A percentile compares a stretch with the other conserved stretches of the same genome.
phyloP scores from a whole-genome alignment of 2,797 vertebrate genomes.

The Catamblyrhynchus diadema region DNA sequence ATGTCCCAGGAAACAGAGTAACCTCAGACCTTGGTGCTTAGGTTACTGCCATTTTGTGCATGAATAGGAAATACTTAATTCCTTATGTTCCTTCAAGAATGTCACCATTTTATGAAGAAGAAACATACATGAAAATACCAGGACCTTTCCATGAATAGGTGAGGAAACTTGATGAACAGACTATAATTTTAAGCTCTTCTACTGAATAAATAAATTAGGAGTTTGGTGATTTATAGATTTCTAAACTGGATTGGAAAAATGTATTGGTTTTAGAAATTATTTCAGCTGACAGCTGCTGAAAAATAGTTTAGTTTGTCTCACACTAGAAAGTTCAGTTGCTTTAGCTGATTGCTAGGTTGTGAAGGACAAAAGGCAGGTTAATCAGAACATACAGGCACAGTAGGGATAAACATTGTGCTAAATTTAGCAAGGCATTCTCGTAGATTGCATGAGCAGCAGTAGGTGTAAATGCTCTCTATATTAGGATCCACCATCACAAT shows the following conservation, averaged over 20 bases:
- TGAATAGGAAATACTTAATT: not conserved
- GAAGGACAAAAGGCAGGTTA: conserved; percentile 17
- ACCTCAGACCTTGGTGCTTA: not conserved
- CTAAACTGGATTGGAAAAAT: not conserved
- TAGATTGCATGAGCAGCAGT: not conserved
- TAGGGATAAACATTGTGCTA: conserved; percentile 21
- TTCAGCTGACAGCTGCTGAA: not conserved
- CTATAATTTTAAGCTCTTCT: not conserved
- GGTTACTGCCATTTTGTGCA: not conserved
- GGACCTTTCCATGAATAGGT: not conserved
- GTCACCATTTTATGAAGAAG: not conserved
- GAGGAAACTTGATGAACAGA: not conserved
- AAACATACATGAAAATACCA: not conserved
- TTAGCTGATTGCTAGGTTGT: not conserved
- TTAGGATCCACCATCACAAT: not conserved
- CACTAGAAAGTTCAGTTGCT: not conserved
- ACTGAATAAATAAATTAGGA: not conserved
- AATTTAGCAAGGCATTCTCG: conserved; percentile 47
- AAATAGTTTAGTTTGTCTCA: not conserved
- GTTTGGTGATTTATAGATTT: not conserved
- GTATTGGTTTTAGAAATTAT: not conserved
- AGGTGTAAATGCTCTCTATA: not conserved
- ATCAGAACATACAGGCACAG: conserved; percentile 5
- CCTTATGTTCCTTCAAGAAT: not conserved
- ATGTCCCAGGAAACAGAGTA: not conserved